A percentile compares a stretch with the other conserved stretches of the same genome.
Evolutionary conservation across 2,888 invertebrate genomes (phyloP).

Genomic region (Drosophila atroscutellata): DNA sequence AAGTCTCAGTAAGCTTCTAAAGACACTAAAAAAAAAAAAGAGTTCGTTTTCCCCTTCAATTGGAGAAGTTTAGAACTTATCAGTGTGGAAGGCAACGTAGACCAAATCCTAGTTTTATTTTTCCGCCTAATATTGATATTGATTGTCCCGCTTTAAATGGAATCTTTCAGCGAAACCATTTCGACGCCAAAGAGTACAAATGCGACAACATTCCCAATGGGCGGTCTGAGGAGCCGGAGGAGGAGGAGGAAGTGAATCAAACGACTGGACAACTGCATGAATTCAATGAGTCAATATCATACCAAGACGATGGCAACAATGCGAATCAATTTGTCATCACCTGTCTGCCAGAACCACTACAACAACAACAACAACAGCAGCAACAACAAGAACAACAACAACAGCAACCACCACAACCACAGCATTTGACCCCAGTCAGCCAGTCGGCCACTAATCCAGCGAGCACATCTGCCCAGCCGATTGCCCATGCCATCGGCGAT

Average conservation of each 20-base stretch:
- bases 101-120: background rate
- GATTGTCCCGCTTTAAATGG: background rate
- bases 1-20: no score
- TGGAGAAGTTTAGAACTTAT: no score
- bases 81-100: no score
- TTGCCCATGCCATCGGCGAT: background rate
- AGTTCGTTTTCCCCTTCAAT: no score
- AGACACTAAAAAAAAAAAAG: no score
- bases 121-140: background rate
- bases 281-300: conserved; percentile 15
- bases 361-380: background rate
- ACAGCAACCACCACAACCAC: background rate
- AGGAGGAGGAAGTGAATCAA: conserved; percentile 18
- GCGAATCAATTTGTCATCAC: conserved; percentile 29
- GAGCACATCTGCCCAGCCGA: background rate
- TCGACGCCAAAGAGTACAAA: conserved; percentile 36
- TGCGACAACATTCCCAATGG: conserved; percentile 41
- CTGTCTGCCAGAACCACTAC: conserved; percentile 8
- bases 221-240: conserved; percentile 6
- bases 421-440: background rate
- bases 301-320: conserved; percentile 11
- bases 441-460: background rate
- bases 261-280: conserved; percentile 8
- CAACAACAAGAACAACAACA: background rate
- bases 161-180: conserved; percentile 25